Conservation (phyloP, 2,888 invertebrate genomes). For the Amorpha juglandis region DNA sequence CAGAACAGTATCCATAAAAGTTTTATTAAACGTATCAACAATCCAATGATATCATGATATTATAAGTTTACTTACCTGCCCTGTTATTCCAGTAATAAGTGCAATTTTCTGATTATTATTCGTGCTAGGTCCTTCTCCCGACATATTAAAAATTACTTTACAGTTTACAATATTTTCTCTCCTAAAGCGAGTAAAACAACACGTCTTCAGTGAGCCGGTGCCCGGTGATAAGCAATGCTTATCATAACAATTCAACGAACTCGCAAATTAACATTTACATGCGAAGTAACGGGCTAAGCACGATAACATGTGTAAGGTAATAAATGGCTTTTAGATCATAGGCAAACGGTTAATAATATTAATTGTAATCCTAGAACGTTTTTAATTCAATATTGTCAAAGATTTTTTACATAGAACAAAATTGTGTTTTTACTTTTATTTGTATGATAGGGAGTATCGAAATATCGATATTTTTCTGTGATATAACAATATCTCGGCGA, state of each 20-base stretch:
- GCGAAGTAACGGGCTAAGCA: constrained; percentile 29
- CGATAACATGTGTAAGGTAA: not conserved
- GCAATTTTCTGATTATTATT: constrained; percentile 87
- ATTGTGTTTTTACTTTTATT: too few species aligned
- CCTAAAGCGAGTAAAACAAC: constrained; percentile 33
- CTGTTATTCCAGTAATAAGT: constrained; percentile 97
- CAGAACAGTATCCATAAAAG: not conserved
- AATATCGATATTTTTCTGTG: too few species aligned
- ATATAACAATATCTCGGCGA: too few species aligned
- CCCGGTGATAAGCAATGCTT: constrained; percentile 42
- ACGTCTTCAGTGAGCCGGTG: constrained; percentile 48
- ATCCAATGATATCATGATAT: not conserved
- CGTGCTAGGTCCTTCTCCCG: constrained; percentile 61
- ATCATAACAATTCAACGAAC: constrained; percentile 45
- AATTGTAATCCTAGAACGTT: too few species aligned
- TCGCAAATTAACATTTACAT: constrained; percentile 29
- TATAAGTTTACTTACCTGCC: constrained; percentile 89
- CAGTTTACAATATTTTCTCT: constrained; percentile 24
- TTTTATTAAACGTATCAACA: not conserved
- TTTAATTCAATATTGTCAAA: too few species aligned
- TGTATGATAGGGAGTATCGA: too few species aligned
- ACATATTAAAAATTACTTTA: constrained; percentile 53
- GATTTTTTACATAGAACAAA: too few species aligned
- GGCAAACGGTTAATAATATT: too few species aligned
- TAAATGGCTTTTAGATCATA: too few species aligned